phyloP scores from a whole-genome alignment of 2,888 invertebrate species.

The Suillia variegata region DNA sequence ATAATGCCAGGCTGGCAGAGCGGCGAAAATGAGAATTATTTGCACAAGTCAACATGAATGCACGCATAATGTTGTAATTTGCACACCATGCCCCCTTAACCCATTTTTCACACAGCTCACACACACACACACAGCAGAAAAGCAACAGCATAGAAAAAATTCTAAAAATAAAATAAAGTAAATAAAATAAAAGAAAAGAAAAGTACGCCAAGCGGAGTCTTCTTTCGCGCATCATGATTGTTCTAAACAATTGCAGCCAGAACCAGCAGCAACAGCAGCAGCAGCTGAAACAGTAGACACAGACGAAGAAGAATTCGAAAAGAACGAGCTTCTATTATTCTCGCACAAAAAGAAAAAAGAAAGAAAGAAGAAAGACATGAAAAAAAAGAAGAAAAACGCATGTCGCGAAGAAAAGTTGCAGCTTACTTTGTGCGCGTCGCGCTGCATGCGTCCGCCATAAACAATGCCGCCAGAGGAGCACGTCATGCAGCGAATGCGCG shows the following conservation, averaged over 20 bases:
- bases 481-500: background rate
- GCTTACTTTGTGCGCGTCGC: background rate
- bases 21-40: conserved; percentile 10
- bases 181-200: background rate
- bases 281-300: no score
- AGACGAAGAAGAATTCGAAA: no score
- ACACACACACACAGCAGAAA: no score
- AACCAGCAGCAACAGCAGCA: no score
- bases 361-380: no score
- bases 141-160: background rate
- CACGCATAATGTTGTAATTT: conserved; percentile 10
- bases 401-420: no score
- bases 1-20: no score
- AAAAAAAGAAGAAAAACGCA: no score
- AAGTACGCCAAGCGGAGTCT: no score
- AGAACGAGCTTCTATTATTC: no score
- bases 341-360: background rate
- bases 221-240: no score
- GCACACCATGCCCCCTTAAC: conserved; percentile 11
- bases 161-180: background rate
- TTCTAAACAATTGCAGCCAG: no score
- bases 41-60: conserved; percentile 7
- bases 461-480: background rate
- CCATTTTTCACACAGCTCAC: background rate
- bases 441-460: background rate